Percentiles rank a stretch among this genome's conserved stretches.
Evolutionary conservation across 2,888 invertebrate species (phyloP).

Genomic region (Hermaeophaga mercurialis): DNA sequence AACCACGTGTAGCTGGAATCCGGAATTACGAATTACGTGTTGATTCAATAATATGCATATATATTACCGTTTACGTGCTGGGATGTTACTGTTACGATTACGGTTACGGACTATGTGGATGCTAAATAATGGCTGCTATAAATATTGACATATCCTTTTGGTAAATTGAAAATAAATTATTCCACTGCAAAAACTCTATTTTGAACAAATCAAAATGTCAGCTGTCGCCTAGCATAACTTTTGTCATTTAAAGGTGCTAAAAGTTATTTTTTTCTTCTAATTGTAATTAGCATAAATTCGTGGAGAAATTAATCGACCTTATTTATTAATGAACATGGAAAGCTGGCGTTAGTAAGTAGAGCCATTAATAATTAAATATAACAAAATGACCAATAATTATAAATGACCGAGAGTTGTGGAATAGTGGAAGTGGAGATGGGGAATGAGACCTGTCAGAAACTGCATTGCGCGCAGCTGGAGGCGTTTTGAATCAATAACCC

Average conservation of each 20-base stretch:
- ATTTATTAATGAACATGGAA: too few species aligned
- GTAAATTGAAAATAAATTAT: background rate
- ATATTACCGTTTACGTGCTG: constrained; percentile 6
- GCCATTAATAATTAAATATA: background rate
- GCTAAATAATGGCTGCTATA: constrained; percentile 1
- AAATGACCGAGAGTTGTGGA: background rate
- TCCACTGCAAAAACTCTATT: too few species aligned
- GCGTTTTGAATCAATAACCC: constrained; percentile 6
- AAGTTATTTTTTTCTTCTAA: too few species aligned
- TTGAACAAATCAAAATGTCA: too few species aligned
- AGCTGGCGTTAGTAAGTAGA: too few species aligned
- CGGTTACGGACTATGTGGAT: constrained; percentile 5
- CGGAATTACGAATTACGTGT: constrained; percentile 35
- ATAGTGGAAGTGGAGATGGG: background rate
- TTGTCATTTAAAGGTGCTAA: too few species aligned
- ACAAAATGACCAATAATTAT: background rate
- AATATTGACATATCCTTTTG: background rate
- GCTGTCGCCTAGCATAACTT: too few species aligned
- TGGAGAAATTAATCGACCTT: too few species aligned
- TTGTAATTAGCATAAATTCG: too few species aligned
- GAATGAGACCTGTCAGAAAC: constrained; percentile 1
- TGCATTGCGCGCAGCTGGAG: constrained; percentile 11
- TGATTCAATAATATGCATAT: constrained; percentile 37
- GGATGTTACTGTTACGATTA: background rate
- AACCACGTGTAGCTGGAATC: constrained; percentile 15